Percentiles rank a stretch among this genome's conserved stretches.
These are phyloP conservation scores for Equus przewalskii DNA, from an alignment of 2,113 vertebrate species.

Conservation along the genomic window DNA sequence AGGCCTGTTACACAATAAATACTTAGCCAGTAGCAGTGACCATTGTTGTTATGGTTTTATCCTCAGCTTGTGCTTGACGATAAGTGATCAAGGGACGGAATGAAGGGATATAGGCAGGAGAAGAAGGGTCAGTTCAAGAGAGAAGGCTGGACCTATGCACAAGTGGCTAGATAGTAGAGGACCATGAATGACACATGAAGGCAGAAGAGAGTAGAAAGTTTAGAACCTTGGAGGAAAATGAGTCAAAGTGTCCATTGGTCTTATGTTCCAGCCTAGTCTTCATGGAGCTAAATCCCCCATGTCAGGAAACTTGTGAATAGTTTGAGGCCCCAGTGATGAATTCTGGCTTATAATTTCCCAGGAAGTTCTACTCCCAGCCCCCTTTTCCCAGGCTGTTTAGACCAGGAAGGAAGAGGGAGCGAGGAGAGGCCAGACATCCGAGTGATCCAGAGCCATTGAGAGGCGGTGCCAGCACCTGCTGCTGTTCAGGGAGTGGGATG, in stretches of 20 bases:
- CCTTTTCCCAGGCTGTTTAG: not conserved
- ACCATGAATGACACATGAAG: not conserved
- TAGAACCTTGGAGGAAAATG: not conserved
- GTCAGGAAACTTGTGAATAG: not conserved
- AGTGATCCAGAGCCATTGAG: not conserved
- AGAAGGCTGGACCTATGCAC: not conserved
- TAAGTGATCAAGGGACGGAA: not conserved
- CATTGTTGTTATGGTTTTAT: not conserved
- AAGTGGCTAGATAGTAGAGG: not conserved
- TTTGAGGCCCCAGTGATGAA: not conserved
- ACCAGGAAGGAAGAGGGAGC: not conserved
- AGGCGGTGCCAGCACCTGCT: constrained; percentile 89
- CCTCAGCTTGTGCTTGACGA: not conserved
- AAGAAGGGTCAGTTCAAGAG: not conserved
- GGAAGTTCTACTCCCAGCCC: not conserved
- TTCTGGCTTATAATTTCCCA: constrained; percentile 10
- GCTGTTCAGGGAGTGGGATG: constrained; percentile 89
- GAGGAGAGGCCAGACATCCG: not conserved
- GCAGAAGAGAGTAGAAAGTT: not conserved
- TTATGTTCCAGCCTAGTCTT: not conserved
- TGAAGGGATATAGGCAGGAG: not conserved
- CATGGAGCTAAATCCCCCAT: not conserved
- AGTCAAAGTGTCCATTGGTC: not conserved
- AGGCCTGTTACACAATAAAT: not conserved
- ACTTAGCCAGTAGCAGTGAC: not conserved